phyloP scores from a whole-genome alignment of 1,140 invertebrate genomes.

The Thaumatotibia leucotreta region DNA sequence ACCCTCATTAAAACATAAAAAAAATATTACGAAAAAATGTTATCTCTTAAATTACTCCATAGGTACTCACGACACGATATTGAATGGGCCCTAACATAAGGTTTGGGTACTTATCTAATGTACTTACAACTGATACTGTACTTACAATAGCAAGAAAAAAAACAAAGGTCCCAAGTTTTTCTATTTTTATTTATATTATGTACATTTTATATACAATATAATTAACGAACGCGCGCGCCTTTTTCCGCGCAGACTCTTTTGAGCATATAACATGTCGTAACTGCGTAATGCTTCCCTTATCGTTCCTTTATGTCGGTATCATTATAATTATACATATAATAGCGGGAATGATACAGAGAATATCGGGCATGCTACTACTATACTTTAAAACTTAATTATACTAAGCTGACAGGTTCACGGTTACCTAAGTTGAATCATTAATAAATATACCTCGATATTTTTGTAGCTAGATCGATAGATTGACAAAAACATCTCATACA shows the following conservation, averaged over 20 bases:
- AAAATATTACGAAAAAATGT: too few relatives aligned
- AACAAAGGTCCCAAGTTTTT: constrained; percentile 37
- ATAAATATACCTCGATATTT: not conserved
- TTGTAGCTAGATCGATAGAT: too few relatives aligned
- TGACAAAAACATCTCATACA: too few relatives aligned
- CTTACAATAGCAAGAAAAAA: not conserved
- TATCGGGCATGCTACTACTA: constrained; percentile 40
- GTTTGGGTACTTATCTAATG: too few relatives aligned
- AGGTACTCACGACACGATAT: too few relatives aligned
- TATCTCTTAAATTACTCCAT: too few relatives aligned
- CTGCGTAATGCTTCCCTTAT: constrained; percentile 30
- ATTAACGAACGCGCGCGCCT: constrained; percentile 36
- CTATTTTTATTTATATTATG: constrained; percentile 67
- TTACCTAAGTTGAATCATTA: not conserved
- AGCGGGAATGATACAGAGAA: constrained; percentile 58
- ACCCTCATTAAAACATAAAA: too few relatives aligned
- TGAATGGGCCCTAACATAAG: too few relatives aligned
- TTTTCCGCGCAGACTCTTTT: constrained; percentile 41
- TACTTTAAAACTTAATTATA: constrained; percentile 21
- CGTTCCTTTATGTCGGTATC: constrained; percentile 40
- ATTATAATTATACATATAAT: constrained; percentile 48
- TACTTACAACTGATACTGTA: too few relatives aligned
- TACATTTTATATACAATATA: constrained; percentile 73
- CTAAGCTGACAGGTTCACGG: too few relatives aligned
- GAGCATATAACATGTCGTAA: constrained; percentile 40